Conservation (phyloP, 2,888 invertebrate species). For the Erannis defoliaria region DNA sequence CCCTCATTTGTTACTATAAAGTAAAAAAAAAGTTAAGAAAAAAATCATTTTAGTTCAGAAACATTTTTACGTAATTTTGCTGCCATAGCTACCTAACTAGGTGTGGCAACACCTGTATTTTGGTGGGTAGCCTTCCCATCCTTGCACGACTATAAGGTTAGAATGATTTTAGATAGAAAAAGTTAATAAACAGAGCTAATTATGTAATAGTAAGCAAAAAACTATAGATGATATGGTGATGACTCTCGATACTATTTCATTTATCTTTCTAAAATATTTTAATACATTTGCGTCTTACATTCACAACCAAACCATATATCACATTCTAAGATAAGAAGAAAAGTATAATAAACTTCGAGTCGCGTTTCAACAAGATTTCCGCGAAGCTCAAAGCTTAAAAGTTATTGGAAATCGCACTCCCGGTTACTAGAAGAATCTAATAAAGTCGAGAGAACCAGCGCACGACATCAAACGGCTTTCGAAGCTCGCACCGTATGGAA, state of each 20-base stretch:
- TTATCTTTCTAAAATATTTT: not conserved
- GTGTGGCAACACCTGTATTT: too few species aligned
- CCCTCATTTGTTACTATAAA: too few species aligned
- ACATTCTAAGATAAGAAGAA: conserved; percentile 14
- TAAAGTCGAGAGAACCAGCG: conserved; percentile 34
- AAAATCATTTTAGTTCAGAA: too few species aligned
- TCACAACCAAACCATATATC: not conserved
- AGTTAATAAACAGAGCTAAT: too few species aligned
- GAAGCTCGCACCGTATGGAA: conserved; percentile 31
- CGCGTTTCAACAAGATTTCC: conserved; percentile 37
- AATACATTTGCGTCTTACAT: not conserved
- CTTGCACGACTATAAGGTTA: too few species aligned
- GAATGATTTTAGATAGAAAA: too few species aligned
- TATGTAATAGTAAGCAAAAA: too few species aligned
- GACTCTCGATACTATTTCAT: not conserved
- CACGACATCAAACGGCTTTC: conserved; percentile 37
- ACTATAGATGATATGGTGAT: too few species aligned
- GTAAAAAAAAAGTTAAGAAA: too few species aligned
- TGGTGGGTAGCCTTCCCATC: too few species aligned
- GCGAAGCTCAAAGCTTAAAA: conserved; percentile 43
- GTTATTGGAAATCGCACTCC: conserved; percentile 41
- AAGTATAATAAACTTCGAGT: conserved; percentile 29
- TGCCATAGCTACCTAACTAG: too few species aligned
- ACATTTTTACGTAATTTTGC: too few species aligned
- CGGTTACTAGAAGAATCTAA: conserved; percentile 36